Evolutionary conservation across 2,113 vertebrate species (phyloP), one percentile per base, ranked within the genome.

Genomic region (Ciconia maguari): DNA sequence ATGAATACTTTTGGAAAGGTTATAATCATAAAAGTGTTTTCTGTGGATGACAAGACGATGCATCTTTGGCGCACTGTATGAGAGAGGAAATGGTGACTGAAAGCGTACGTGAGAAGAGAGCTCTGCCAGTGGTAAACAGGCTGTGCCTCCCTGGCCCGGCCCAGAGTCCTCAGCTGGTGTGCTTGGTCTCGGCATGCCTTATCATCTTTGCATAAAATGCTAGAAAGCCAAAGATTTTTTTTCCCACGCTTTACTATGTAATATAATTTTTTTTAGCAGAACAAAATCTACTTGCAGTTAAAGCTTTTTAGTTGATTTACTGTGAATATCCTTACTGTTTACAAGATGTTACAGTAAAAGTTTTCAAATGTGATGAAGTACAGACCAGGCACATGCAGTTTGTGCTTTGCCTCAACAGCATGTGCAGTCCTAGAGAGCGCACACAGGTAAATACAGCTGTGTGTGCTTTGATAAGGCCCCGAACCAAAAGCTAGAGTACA

Each of bases 31-130:
- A 5, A 5, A 48, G 48, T 1, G 20, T 19, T 71, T 17, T 61
- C 18, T 8, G 55, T 1, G n/a, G 44, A 11, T n/a, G 69, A 24
- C 36, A 24, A 21, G 60, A 2, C 14, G 38, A 11, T 19, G 29
- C 0, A 6, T 11, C 55, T 38, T 66, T 78, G 77, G 68, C 1
- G 1, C 6, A 3, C 7, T 4, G 29, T 26, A 2, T 17, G 60
- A 38, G 76, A 68, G 64, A 24, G 58, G 54, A 46, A 76, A 8
- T 0, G 0, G 46, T 19, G 5, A 27, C 51, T 9, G 70, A 10
- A 44, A 13, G 68, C 0, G 2, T 79, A 80, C 29, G 38, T 90
- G 91, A 79, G 86, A 8, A 51, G 49, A 69, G 72, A 25, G 54
- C 66, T 2, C 26, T 80, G 88, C 34, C 62, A 8, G 44, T 6